These are phyloP conservation scores for Nymphicus hollandicus DNA, from an alignment of 2,113 vertebrate species.

Conservation along the genomic window DNA sequence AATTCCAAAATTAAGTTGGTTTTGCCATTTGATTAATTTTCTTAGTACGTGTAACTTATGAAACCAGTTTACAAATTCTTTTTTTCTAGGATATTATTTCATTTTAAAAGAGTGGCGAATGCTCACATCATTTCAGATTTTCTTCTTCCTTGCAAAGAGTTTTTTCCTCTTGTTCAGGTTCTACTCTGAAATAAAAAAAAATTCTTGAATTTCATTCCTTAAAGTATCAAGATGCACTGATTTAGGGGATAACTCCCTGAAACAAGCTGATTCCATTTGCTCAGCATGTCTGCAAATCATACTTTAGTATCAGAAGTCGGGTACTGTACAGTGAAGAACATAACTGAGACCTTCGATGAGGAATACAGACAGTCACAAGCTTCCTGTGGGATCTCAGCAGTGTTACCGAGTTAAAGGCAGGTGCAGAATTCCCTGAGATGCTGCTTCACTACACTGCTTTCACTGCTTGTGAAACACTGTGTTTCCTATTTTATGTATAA, in stretches of 20 bases:
- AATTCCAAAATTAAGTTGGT: background rate
- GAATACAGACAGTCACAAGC: background rate
- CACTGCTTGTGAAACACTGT: background rate
- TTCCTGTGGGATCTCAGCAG: background rate
- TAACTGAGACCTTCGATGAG: background rate
- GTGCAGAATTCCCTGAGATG: background rate
- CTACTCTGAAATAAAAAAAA: background rate
- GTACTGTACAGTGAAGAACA: background rate
- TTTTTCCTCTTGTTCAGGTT: background rate
- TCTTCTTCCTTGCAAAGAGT: background rate
- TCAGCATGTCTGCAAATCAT: background rate
- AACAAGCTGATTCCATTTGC: background rate
- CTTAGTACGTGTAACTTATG: background rate
- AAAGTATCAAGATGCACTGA: background rate
- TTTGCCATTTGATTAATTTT: background rate
- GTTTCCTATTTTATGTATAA: background rate
- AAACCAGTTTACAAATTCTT: background rate
- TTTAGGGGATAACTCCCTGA: background rate
- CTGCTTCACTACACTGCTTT: fast-evolving
- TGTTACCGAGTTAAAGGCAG: background rate
- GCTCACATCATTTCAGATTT: background rate
- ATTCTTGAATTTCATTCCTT: background rate
- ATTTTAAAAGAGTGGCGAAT: background rate
- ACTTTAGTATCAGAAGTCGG: background rate
- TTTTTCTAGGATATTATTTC: background rate